Evolutionary conservation across 2,888 invertebrate species (phyloP).

Genomic region (Polymixis lichenea): DNA sequence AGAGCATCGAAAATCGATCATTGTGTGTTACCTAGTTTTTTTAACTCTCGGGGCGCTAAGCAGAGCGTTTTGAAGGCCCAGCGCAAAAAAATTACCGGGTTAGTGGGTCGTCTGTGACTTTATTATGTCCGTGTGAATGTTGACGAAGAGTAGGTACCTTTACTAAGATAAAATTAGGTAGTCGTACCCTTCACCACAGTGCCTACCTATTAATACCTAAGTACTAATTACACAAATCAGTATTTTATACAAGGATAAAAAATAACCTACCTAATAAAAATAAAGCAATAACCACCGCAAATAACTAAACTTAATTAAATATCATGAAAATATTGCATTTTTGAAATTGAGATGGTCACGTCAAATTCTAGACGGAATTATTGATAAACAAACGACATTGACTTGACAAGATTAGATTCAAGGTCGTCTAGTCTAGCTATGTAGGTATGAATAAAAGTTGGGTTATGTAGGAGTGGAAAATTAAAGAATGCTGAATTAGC

Average conservation of each 20-base stretch:
- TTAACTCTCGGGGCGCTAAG: too few relatives aligned
- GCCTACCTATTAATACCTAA: too few relatives aligned
- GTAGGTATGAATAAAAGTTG: constrained; percentile 80
- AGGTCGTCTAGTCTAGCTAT: constrained; percentile 85
- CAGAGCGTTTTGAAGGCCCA: too few relatives aligned
- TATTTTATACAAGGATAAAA: too few relatives aligned
- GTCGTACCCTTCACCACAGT: not conserved
- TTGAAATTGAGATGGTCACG: constrained; percentile 28
- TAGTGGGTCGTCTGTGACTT: too few relatives aligned
- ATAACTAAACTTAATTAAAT: not conserved
- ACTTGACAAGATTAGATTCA: constrained; percentile 89
- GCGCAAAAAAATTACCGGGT: too few relatives aligned
- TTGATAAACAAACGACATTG: constrained; percentile 87
- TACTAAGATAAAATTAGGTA: not conserved
- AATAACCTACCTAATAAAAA: not conserved
- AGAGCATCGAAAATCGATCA: too few relatives aligned
- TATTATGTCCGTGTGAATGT: too few relatives aligned
- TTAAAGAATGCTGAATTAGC: constrained; percentile 57
- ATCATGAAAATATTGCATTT: not conserved
- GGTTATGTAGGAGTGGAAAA: constrained; percentile 78
- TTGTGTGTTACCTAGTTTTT: too few relatives aligned
- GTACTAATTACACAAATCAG: too few relatives aligned
- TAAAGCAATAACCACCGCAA: not conserved
- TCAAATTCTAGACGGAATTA: constrained; percentile 69
- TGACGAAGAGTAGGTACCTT: not conserved